Percentiles rank a stretch among this genome's conserved stretches.
Evolutionary conservation across 2,113 vertebrate species (phyloP).

Genomic region (Microcebus griseorufus): DNA sequence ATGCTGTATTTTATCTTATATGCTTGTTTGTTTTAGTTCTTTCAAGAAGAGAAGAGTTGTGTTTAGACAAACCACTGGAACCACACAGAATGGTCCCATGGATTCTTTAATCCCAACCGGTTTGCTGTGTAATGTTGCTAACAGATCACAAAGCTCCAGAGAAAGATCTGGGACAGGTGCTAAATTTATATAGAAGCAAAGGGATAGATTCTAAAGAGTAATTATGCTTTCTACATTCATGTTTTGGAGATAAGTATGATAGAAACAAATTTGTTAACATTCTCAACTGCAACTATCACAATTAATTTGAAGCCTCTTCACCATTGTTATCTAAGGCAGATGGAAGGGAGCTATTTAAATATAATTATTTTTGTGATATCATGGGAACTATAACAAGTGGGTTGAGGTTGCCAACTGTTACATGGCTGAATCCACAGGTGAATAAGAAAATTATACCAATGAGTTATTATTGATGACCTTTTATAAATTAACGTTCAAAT

Average conservation of each 20-base stretch:
- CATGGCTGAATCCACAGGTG: constrained; percentile 54
- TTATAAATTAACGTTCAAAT: constrained; percentile 41
- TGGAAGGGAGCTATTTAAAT: constrained; percentile 67
- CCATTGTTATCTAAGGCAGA: constrained; percentile 48
- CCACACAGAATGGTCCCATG: not conserved
- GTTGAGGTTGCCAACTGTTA: constrained; percentile 50
- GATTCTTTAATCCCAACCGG: not conserved
- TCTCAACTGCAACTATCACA: constrained; percentile 31
- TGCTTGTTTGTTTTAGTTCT: not conserved
- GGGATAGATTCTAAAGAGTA: constrained; percentile 14
- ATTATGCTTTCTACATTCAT: constrained; percentile 9
- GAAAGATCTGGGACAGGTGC: not conserved
- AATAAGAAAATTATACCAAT: constrained; percentile 42
- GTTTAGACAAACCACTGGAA: not conserved
- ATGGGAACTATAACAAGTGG: constrained; percentile 42
- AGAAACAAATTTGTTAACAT: constrained; percentile 49
- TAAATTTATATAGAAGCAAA: not conserved
- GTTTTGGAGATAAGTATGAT: constrained; percentile 18
- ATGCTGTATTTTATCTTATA: not conserved
- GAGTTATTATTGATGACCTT: not conserved
- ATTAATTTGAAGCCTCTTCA: constrained; percentile 10
- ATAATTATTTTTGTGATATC: constrained; percentile 47
- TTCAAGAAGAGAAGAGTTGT: not conserved
- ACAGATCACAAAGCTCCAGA: not conserved
- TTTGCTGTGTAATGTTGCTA: not conserved